Evolutionary conservation across 2,797 vertebrate genomes (phyloP).

Genomic region (Lithobates sylvaticus): DNA sequence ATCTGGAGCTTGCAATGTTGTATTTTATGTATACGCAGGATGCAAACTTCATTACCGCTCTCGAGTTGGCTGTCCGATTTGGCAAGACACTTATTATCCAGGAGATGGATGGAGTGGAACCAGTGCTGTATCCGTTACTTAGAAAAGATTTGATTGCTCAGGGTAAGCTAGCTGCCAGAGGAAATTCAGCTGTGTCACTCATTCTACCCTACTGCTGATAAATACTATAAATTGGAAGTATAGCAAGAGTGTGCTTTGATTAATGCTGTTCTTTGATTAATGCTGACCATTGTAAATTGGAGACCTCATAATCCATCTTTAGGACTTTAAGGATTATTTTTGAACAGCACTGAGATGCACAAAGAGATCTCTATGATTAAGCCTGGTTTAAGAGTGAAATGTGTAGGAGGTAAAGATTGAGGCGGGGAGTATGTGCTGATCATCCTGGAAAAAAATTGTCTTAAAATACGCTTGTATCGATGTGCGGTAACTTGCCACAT

Average conservation of each 20-base stretch:
- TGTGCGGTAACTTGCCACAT: too few relatives aligned
- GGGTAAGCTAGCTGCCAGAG: slow-evolving; percentile 75
- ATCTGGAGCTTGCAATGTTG: slow-evolving; percentile 11
- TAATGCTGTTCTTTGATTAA: slow-evolving; percentile 9
- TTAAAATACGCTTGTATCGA: too few relatives aligned
- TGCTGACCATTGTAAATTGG: neutral
- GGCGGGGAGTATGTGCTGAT: too few relatives aligned
- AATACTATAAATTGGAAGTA: slow-evolving; percentile 2
- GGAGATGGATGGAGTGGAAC: slow-evolving; percentile 95
- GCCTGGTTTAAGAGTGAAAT: too few relatives aligned
- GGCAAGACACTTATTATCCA: slow-evolving; percentile 97
- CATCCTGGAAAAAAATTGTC: too few relatives aligned
- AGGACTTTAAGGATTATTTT: neutral
- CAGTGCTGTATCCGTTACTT: slow-evolving; percentile 91
- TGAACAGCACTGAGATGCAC: too few relatives aligned
- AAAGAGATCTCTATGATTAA: too few relatives aligned
- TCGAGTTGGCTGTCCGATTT: slow-evolving; percentile 95
- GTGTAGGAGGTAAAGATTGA: too few relatives aligned
- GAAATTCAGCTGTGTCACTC: slow-evolving; percentile 14
- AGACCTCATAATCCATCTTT: slow-evolving; percentile 9
- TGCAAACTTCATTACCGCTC: slow-evolving; percentile 88
- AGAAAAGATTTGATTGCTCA: slow-evolving; percentile 92
- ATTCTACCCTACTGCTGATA: neutral
- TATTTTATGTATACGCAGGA: slow-evolving; percentile 78
- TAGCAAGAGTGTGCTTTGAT: neutral